These are phyloP conservation scores for Apocrypta bakeri DNA, from an alignment of 1,140 invertebrate species.

Conservation along the genomic window DNA sequence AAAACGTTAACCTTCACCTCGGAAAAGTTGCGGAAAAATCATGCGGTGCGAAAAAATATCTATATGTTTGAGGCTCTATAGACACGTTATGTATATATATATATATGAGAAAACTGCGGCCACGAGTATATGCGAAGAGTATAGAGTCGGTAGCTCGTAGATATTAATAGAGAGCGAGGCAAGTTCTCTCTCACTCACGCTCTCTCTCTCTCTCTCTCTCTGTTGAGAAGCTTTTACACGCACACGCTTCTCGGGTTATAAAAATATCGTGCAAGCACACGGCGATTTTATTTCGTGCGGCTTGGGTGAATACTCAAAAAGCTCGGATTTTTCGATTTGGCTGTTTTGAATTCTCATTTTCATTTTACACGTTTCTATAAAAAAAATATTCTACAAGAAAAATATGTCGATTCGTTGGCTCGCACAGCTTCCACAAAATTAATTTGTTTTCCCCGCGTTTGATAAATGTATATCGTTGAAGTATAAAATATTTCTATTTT, in stretches of 20 bases:
- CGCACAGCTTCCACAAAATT: too few relatives aligned
- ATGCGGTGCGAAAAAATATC: neutral
- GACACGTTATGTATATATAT: too few relatives aligned
- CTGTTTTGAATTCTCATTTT: too few relatives aligned
- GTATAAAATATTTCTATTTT: too few relatives aligned
- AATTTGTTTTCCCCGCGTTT: too few relatives aligned
- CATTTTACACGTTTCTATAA: too few relatives aligned
- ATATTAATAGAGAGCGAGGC: constrained; percentile 73
- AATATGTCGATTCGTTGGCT: too few relatives aligned
- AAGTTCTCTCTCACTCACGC: constrained; percentile 53
- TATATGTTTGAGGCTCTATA: neutral
- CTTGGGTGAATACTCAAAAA: neutral
- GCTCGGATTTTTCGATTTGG: neutral
- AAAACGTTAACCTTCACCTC: neutral
- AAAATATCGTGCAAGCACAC: constrained; percentile 65
- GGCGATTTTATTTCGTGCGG: constrained; percentile 65
- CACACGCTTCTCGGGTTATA: constrained; percentile 61
- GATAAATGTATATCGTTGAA: too few relatives aligned
- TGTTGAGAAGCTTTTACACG: constrained; percentile 64
- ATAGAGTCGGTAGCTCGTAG: constrained; percentile 43
- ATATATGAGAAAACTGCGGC: neutral
- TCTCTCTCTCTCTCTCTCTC: constrained; percentile 54
- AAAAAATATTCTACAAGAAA: too few relatives aligned
- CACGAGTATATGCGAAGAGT: constrained; percentile 8
- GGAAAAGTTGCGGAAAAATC: neutral